Conservation (phyloP, 2,113 vertebrate species). For the Podarcis cretensis region DNA sequence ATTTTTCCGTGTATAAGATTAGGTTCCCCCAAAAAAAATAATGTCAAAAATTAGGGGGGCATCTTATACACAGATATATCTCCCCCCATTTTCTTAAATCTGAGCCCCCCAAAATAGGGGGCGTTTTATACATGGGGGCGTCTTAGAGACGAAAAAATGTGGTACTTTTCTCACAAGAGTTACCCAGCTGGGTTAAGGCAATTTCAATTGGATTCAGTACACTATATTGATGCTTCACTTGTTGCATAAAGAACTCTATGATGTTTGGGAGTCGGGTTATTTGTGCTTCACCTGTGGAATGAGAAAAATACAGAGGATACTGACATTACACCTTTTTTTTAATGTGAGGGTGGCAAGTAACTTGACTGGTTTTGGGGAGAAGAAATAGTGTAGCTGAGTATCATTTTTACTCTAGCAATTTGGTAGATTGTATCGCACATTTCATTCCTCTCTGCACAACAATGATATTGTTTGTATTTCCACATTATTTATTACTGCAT, state of each 20-base stretch:
- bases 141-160: too few relatives aligned
- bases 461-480: background rate
- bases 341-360: background rate
- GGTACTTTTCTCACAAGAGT: too few relatives aligned
- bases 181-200: background rate
- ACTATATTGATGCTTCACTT: background rate
- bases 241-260: background rate
- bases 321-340: background rate
- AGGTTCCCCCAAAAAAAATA: too few relatives aligned
- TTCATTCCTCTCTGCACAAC: background rate
- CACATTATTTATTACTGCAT: too few relatives aligned
- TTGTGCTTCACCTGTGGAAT: background rate
- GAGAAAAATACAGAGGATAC: background rate
- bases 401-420: background rate
- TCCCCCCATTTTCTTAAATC: too few relatives aligned
- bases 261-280: background rate
- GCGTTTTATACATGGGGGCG: too few relatives aligned
- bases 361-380: background rate
- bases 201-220: constrained; percentile 13
- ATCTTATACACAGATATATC: too few relatives aligned
- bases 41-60: too few relatives aligned
- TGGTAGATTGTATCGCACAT: background rate
- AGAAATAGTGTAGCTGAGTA: background rate
- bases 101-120: too few relatives aligned
- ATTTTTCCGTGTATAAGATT: too few relatives aligned